phyloP scores from a whole-genome alignment of 2,888 invertebrate genomes.

The Hanleya hanleyi region DNA sequence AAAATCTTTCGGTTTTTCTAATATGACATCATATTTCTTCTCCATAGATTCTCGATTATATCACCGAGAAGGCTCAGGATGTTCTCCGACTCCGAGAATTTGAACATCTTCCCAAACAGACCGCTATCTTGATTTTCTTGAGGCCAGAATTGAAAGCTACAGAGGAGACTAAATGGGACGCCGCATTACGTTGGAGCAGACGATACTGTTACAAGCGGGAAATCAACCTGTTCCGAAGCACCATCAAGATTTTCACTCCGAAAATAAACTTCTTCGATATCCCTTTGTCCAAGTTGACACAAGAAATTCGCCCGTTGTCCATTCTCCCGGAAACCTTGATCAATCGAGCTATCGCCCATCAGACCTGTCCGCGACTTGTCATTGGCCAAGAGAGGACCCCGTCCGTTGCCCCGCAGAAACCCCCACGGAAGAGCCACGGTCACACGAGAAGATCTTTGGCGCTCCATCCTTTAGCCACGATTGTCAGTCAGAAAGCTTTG shows the following conservation, averaged over 20 bases:
- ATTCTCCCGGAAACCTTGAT: background rate
- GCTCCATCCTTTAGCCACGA: no score
- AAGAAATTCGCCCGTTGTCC: background rate
- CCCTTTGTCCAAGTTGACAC: background rate
- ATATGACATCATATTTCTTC: background rate
- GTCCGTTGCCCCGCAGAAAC: background rate
- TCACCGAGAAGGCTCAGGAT: slow-evolving; percentile 2
- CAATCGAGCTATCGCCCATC: background rate
- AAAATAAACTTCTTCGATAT: slow-evolving; percentile 1
- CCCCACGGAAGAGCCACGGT: background rate
- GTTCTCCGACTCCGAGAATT: background rate
- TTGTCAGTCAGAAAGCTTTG: no score
- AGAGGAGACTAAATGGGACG: background rate
- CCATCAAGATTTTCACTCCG: background rate
- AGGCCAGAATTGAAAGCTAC: background rate
- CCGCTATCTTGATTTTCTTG: background rate
- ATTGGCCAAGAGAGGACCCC: slow-evolving; percentile 1
- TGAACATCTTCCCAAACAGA: background rate
- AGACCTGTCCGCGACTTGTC: background rate
- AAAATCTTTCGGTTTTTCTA: background rate
- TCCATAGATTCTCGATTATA: background rate
- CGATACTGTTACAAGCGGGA: background rate
- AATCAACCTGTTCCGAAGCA: background rate
- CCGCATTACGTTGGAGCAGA: slow-evolving; percentile 6
- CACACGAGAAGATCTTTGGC: background rate